A percentile compares a stretch with the other conserved stretches of the same genome.
Conservation (phyloP, 2,888 invertebrate genomes). For the Acleris cristana region DNA sequence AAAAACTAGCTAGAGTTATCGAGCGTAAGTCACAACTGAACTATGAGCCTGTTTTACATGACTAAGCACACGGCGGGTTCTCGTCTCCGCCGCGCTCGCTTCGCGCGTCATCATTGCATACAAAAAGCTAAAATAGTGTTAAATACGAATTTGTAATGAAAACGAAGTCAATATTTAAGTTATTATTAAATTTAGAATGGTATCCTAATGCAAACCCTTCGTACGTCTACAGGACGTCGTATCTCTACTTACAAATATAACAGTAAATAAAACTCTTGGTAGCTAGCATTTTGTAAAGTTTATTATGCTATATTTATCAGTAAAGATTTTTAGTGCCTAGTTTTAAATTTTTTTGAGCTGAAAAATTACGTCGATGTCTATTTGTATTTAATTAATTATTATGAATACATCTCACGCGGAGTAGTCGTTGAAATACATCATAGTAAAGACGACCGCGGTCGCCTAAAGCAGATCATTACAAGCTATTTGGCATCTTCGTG, state of each 20-base stretch:
- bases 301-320: conserved; percentile 64
- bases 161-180: conserved; percentile 66
- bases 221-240: conserved; percentile 58
- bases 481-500: conserved; percentile 82
- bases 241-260: conserved; percentile 65
- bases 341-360: conserved; percentile 64
- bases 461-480: conserved; percentile 62
- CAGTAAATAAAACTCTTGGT: conserved; percentile 49
- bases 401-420: conserved; percentile 51
- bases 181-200: conserved; percentile 69
- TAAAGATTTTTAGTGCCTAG: conserved; percentile 56
- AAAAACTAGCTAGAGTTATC: conserved; percentile 75
- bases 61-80: conserved; percentile 71
- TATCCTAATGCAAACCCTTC: conserved; percentile 58
- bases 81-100: conserved; percentile 46
- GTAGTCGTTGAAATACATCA: conserved; percentile 53
- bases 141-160: conserved; percentile 57
- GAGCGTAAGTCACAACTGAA: conserved; percentile 78
- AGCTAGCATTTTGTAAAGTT: conserved; percentile 47
- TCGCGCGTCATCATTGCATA: conserved; percentile 51
- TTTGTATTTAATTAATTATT: conserved; percentile 43
- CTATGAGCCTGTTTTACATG: conserved; percentile 80
- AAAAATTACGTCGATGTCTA: conserved; percentile 44
- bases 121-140: conserved; percentile 61
- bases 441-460: conserved; percentile 50